A percentile compares a stretch with the other conserved stretches of the same genome.
These are phyloP conservation scores for Conops quadrifasciatus DNA, from an alignment of 2,888 invertebrate species.

Conservation along the genomic window DNA sequence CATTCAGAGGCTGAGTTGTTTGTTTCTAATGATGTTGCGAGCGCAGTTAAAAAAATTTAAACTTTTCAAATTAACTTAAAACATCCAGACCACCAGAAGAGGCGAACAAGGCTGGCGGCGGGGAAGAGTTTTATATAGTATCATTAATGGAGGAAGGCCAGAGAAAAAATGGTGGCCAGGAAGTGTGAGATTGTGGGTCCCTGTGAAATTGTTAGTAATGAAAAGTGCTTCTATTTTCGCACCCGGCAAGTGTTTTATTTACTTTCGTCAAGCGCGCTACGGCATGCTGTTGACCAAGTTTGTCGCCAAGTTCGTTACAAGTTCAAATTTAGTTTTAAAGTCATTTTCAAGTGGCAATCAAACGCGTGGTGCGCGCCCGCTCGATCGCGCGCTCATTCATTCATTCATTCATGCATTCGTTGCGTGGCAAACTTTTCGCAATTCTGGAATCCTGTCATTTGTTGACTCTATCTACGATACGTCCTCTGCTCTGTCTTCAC, in stretches of 20 bases:
- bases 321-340: constrained; percentile 32
- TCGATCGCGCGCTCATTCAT: neutral
- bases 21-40: neutral
- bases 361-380: constrained; percentile 12
- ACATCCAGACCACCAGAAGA: neutral
- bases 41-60: constrained; percentile 9
- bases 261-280: neutral
- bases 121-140: neutral
- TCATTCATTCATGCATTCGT: constrained; percentile 1
- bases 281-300: constrained; percentile 23
- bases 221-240: neutral
- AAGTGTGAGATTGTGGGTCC: neutral
- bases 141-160: neutral
- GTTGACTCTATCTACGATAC: constrained; percentile 26
- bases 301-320: constrained; percentile 20
- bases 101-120: too few relatives aligned
- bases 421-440: constrained; percentile 18
- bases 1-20: neutral
- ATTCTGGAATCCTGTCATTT: constrained; percentile 19
- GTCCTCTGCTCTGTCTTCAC: neutral
- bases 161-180: neutral
- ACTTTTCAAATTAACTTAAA: constrained; percentile 26
- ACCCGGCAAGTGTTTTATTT: constrained; percentile 22
- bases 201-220: neutral
- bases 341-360: constrained; percentile 33